Conservation (phyloP, 2,113 vertebrate species). For the Apeltes quadracus region DNA sequence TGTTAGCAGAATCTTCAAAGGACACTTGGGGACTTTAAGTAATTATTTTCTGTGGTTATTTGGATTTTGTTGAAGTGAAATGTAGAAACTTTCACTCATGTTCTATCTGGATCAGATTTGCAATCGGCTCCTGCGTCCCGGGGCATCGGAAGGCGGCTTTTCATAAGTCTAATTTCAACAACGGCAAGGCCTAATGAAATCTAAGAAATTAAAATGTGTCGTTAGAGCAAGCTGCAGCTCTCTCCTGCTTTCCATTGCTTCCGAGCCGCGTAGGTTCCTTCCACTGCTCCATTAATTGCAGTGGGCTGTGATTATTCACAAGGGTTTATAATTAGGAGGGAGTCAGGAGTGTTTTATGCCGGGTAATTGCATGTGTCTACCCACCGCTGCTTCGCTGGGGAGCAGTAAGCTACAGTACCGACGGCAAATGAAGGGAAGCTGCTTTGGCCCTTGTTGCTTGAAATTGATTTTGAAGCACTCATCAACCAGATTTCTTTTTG, state of each 20-base stretch:
- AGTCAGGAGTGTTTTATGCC: slow-evolving; percentile 73
- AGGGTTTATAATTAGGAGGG: slow-evolving; percentile 78
- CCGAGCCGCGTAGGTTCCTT: no score
- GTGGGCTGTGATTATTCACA: slow-evolving; percentile 78
- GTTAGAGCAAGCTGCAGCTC: slow-evolving; percentile 40
- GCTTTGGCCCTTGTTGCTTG: slow-evolving; percentile 65
- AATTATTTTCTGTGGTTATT: neutral
- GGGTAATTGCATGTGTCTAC: slow-evolving; percentile 72
- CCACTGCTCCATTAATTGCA: slow-evolving; percentile 72
- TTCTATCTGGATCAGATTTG: slow-evolving; percentile 16
- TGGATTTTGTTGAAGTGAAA: slow-evolving; percentile 15
- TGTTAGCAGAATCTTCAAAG: no score
- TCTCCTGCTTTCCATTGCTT: no score
- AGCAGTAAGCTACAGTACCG: slow-evolving; percentile 54
- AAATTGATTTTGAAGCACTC: slow-evolving; percentile 73
- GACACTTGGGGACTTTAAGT: no score
- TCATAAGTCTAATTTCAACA: slow-evolving; percentile 63
- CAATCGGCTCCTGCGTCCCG: slow-evolving; percentile 23
- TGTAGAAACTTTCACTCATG: slow-evolving; percentile 22
- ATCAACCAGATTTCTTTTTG: slow-evolving; percentile 68
- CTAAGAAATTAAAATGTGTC: slow-evolving; percentile 55
- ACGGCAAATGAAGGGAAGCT: slow-evolving; percentile 60
- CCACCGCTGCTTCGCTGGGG: slow-evolving; percentile 50
- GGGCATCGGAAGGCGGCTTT: slow-evolving; percentile 46
- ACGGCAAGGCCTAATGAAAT: slow-evolving; percentile 62